Evolutionary conservation across 1,140 invertebrate genomes (phyloP).

Genomic region (Lordiphosa mommai): DNA sequence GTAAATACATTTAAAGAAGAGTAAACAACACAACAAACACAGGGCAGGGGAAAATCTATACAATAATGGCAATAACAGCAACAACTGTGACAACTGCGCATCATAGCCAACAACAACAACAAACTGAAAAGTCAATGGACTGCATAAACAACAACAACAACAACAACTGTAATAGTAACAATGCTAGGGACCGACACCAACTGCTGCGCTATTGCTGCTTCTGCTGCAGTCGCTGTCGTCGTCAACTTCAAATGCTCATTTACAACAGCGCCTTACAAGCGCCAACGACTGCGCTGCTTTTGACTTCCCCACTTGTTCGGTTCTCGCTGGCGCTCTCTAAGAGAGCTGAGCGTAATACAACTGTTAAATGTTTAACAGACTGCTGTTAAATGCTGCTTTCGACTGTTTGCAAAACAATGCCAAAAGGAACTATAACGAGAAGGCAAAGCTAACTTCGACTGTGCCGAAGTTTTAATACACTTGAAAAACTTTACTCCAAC

Average conservation of each 20-base stretch:
- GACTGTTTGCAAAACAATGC: background rate
- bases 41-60: slow-evolving; percentile 37
- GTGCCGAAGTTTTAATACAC: too few species aligned
- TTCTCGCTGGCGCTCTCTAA: background rate
- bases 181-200: too few species aligned
- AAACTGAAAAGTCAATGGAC: slow-evolving; percentile 69
- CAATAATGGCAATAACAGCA: slow-evolving; percentile 26
- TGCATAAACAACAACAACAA: slow-evolving; percentile 53
- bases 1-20: slow-evolving; percentile 27
- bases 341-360: background rate
- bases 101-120: slow-evolving; percentile 19
- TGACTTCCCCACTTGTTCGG: too few species aligned
- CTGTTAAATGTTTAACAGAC: slow-evolving; percentile 31
- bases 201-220: slow-evolving; percentile 25
- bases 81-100: slow-evolving; percentile 48
- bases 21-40: slow-evolving; percentile 31
- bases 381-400: slow-evolving; percentile 11
- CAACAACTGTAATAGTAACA: slow-evolving; percentile 20
- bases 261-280: slow-evolving; percentile 19
- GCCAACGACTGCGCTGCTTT: too few species aligned
- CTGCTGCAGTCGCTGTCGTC: slow-evolving; percentile 17
- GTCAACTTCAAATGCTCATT: slow-evolving; percentile 43
- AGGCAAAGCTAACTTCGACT: too few species aligned
- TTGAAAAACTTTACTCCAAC: too few species aligned
- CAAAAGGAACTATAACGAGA: too few species aligned